These are phyloP conservation scores for Hirudo medicinalis DNA, from an alignment of 1,140 invertebrate genomes.

Conservation along the genomic window DNA sequence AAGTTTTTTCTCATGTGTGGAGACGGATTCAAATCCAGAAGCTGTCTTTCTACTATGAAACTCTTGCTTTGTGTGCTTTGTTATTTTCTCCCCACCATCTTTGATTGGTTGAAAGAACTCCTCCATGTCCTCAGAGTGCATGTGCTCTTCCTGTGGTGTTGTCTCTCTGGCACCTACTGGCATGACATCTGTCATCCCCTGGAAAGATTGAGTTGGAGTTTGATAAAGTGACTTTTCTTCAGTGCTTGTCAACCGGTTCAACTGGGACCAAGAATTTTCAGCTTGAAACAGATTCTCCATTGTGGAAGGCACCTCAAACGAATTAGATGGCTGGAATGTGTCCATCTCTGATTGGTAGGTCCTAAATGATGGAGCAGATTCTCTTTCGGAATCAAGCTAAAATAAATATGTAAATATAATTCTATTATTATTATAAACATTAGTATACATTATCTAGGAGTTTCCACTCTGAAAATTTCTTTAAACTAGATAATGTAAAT, in stretches of 20 bases:
- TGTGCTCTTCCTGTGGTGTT: slow-evolving; percentile 17
- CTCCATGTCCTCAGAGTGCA: slow-evolving; percentile 20
- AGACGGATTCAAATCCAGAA: slow-evolving; percentile 46
- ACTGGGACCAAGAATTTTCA: neutral
- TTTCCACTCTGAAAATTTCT: too few relatives aligned
- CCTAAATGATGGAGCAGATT: too few relatives aligned
- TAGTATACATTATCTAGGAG: too few relatives aligned
- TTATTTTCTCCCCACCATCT: slow-evolving; percentile 19
- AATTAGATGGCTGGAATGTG: neutral
- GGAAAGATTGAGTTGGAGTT: neutral
- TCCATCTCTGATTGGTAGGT: neutral
- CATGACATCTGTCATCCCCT: neutral
- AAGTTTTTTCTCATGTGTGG: slow-evolving; percentile 20
- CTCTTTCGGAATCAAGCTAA: too few relatives aligned
- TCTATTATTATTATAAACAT: too few relatives aligned
- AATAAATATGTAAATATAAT: too few relatives aligned
- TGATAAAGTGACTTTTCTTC: neutral
- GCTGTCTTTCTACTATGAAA: slow-evolving; percentile 59
- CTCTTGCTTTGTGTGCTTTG: slow-evolving; percentile 52
- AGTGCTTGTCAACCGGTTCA: neutral
- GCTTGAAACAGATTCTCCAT: neutral
- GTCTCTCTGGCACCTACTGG: neutral
- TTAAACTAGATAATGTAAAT: too few relatives aligned
- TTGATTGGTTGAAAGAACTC: slow-evolving; percentile 18
- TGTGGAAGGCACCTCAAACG: neutral